Percentiles rank a stretch among this genome's conserved stretches.
Conservation (phyloP, 2,888 invertebrate genomes). For the Stomorhina lunata region DNA sequence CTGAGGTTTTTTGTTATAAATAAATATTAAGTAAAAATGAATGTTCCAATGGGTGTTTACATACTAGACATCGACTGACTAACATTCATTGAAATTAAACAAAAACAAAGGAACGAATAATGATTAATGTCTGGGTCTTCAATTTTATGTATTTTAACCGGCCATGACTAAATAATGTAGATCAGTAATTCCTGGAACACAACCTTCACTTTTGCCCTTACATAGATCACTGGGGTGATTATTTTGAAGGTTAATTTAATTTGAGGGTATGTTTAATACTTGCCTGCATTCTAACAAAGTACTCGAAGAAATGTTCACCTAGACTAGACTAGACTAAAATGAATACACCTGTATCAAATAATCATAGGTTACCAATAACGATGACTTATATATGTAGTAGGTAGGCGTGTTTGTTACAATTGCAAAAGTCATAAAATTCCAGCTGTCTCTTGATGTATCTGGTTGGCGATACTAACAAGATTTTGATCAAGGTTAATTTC, state of each 20-base stretch:
- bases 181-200: background rate
- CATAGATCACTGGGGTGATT: conserved; percentile 24
- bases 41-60: conserved; percentile 21
- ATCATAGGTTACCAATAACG: background rate
- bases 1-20: background rate
- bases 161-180: conserved; percentile 49
- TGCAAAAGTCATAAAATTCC: conserved; percentile 57
- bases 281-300: background rate
- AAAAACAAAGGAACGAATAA: background rate
- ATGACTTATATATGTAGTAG: background rate
- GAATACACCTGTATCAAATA: conserved; percentile 45
- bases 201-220: background rate
- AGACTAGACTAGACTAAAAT: background rate
- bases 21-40: conserved; percentile 3
- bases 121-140: conserved; percentile 51
- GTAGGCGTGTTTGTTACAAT: conserved; percentile 53
- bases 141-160: conserved; percentile 17
- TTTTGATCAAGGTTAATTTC: conserved; percentile 54
- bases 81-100: background rate
- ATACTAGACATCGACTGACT: background rate
- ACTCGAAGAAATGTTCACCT: background rate
- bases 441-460: conserved; percentile 42
- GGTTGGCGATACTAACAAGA: conserved; percentile 47
- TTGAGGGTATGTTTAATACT: conserved; percentile 12
- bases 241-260: conserved; percentile 34